Evolutionary conservation across 2,797 vertebrate genomes (phyloP).

Genomic region (Enteromius treurensis): DNA sequence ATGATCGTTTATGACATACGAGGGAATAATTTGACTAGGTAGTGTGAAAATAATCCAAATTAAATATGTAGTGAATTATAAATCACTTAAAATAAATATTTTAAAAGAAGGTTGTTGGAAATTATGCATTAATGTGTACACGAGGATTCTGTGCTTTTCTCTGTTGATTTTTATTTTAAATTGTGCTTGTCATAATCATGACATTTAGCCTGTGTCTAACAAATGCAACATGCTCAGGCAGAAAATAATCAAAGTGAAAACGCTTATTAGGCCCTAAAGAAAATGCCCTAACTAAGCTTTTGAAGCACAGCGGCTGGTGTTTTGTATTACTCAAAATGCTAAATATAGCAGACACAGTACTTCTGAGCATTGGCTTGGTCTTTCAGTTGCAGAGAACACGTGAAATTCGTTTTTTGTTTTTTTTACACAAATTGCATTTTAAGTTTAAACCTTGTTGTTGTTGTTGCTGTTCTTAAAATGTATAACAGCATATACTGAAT

Average conservation of each 20-base stretch:
- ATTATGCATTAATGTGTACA: background rate
- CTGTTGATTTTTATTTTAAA: background rate
- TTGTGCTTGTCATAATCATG: background rate
- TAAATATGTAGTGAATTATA: background rate
- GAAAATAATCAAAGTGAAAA: slow-evolving; percentile 4
- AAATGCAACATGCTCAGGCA: slow-evolving; percentile 4
- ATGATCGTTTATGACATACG: background rate
- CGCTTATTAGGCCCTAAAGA: background rate
- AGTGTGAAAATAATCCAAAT: background rate
- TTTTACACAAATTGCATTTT: background rate
- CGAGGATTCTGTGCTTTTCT: background rate
- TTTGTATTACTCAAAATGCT: background rate
- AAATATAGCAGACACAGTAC: slow-evolving; percentile 29
- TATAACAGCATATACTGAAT: background rate
- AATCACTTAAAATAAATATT: background rate
- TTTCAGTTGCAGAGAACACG: slow-evolving; percentile 12
- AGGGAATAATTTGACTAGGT: background rate
- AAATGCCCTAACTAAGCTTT: slow-evolving; percentile 6
- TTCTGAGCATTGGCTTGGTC: background rate
- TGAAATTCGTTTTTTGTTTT: background rate
- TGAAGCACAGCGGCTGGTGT: background rate
- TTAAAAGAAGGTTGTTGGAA: background rate
- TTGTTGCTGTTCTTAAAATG: background rate
- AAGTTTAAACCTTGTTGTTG: background rate
- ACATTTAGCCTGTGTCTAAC: background rate